Base-by-base conservation (phyloP, 2,113 vertebrate species). In the Psilopsiagon aurifrons region DNA sequence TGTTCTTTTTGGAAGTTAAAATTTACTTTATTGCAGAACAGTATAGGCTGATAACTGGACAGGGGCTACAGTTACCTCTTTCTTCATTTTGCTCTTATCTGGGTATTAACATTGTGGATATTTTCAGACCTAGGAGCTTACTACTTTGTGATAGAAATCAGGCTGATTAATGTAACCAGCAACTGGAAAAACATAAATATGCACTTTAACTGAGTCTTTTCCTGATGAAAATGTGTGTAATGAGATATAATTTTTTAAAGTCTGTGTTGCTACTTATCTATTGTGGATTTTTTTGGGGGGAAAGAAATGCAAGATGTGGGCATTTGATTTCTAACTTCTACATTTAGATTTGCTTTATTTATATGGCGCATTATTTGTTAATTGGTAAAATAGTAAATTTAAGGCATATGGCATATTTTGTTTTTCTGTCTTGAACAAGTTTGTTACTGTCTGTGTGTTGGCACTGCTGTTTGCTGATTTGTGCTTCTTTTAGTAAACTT, bases 141-240 rank as follows among this genome's bases (percentile, higher is more conserved):
- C 52, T 94, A 16, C 92, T 88, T 88, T 15, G 11, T 44, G 69
- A 47, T 60, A 75, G 51, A 92, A 95, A 86, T 77, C 73, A 57
- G 55, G 17, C 55, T 88, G 69, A 86, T 94, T 78, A 95, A 88
- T 77, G 41, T 88, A 93, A 81, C 46, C n/a, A 76, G 33, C 29
- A 93, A 80, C 51, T 88, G 52, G 76, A 96, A 92, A 91, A 91
- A 90, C 47, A 55, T 52, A 92, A 81, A 86, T 90, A 47, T 24
- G 31, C 33, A 64, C 64, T 88, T 91, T 81, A 84, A 74, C 63
- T 0, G 3, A 49, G 46, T 69, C 35, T 93, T 75, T 47, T 87
- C 67, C 88, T 90, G 37, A 96, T 82, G 84, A 91, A 91, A 94
- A 91, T 46, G 9, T 80, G 44, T 55, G 23, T 70, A 94, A 90